Evolutionary conservation across 2,888 invertebrate genomes (phyloP).

Genomic region (Hermaeophaga mercurialis): DNA sequence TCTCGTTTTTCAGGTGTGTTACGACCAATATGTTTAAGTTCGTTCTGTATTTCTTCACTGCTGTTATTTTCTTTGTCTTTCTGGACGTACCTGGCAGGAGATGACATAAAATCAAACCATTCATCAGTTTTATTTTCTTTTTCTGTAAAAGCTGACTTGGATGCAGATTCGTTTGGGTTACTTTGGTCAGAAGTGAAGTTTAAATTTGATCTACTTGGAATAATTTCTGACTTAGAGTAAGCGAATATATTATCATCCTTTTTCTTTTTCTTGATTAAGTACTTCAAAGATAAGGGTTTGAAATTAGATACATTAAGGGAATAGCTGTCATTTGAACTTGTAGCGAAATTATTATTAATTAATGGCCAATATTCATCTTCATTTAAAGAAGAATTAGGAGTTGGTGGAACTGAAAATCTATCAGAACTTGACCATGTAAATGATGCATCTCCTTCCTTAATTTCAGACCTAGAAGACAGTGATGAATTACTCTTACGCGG

Average conservation of each 20-base stretch:
- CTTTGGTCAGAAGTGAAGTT: neutral
- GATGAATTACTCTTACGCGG: neutral
- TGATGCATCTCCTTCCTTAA: neutral
- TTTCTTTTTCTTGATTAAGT: neutral
- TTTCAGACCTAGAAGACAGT: neutral
- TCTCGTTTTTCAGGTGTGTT: conserved; percentile 22
- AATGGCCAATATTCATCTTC: neutral
- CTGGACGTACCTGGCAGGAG: neutral
- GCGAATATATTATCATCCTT: neutral
- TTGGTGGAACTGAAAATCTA: neutral
- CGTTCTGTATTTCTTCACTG: neutral
- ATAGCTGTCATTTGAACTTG: neutral
- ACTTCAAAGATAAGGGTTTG: neutral
- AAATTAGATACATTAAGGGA: neutral
- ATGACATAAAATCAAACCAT: neutral
- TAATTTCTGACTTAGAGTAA: neutral
- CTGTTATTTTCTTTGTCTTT: neutral
- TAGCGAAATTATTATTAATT: neutral
- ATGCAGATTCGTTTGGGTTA: no score
- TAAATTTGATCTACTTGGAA: neutral
- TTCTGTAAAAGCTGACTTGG: neutral
- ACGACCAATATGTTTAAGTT: conserved; percentile 13
- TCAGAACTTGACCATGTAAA: neutral
- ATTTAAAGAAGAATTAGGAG: neutral
- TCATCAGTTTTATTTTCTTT: neutral